phyloP scores from a whole-genome alignment of 2,797 vertebrate genomes.

The Phylloscopus collybita region DNA sequence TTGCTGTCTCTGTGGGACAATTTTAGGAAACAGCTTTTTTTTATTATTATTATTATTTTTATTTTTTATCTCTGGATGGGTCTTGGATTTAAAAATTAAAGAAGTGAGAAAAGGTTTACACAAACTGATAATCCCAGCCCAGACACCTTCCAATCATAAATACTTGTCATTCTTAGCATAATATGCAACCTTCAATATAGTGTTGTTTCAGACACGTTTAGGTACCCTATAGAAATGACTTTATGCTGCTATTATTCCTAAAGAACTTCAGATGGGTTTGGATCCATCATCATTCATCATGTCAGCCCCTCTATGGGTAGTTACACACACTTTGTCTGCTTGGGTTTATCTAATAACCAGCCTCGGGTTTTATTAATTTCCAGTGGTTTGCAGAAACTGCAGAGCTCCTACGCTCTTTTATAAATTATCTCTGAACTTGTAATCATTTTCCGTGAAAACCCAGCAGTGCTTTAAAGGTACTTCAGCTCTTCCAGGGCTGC shows the following conservation, averaged over 20 bases:
- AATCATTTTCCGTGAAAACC: not conserved
- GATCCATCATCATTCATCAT: conserved; percentile 41
- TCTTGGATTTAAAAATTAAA: conserved; percentile 14
- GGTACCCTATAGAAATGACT: not conserved
- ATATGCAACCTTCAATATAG: not conserved
- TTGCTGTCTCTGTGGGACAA: not conserved
- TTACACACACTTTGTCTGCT: conserved; percentile 29
- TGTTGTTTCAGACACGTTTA: conserved; percentile 11
- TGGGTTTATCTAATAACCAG: not conserved
- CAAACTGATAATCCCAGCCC: not conserved
- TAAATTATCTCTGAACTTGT: no score
- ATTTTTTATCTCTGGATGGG: not conserved
- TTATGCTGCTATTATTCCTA: conserved; percentile 11
- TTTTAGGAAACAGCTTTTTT: not conserved
- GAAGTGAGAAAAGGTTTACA: not conserved
- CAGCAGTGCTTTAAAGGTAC: not conserved
- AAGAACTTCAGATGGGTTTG: conserved; percentile 29
- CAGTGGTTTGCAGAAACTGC: no score
- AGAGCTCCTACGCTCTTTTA: no score
- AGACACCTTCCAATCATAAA: conserved; percentile 15
- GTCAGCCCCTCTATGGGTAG: conserved; percentile 20
- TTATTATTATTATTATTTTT: no score
- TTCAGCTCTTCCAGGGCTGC: not conserved
- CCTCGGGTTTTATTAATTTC: no score
- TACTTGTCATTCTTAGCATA: conserved; percentile 9